These are phyloP conservation scores for Cecropterus lyciades DNA, from an alignment of 1,140 invertebrate genomes.

Conservation along the genomic window DNA sequence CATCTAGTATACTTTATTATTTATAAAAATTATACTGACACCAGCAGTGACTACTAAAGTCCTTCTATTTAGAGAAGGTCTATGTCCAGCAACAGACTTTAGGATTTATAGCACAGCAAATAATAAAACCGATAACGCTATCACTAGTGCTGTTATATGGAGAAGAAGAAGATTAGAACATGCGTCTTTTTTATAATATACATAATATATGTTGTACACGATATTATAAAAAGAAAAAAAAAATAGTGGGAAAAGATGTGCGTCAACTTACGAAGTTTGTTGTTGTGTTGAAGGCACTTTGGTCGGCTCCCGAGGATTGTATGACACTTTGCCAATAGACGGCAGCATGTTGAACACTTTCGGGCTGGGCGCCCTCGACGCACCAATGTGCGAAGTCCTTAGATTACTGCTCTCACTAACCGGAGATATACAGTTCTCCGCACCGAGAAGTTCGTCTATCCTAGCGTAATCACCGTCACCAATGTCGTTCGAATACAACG, in stretches of 20 bases:
- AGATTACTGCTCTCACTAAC: conserved; percentile 72
- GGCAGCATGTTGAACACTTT: conserved; percentile 74
- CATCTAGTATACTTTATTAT: too few species aligned
- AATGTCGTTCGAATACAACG: conserved; percentile 71
- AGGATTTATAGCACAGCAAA: too few species aligned
- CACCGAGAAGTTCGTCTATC: conserved; percentile 74
- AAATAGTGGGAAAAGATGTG: neutral
- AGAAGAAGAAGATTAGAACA: too few species aligned
- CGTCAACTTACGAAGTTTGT: conserved; percentile 58
- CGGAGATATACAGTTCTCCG: conserved; percentile 75
- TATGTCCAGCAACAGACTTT: too few species aligned
- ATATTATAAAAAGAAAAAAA: neutral
- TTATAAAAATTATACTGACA: too few species aligned
- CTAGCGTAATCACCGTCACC: conserved; percentile 76
- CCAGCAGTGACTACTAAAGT: too few species aligned
- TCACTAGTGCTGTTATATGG: too few species aligned
- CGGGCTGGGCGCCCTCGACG: conserved; percentile 47
- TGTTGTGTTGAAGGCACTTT: conserved; percentile 74
- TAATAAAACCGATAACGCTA: too few species aligned
- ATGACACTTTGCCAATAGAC: conserved; percentile 70
- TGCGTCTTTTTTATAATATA: too few species aligned
- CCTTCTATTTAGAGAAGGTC: too few species aligned
- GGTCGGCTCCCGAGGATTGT: conserved; percentile 60
- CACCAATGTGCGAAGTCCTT: conserved; percentile 73
- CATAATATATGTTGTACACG: too few species aligned